Evolutionary conservation across 1,140 invertebrate genomes (phyloP).

Genomic region (Psilanteris sp.): DNA sequence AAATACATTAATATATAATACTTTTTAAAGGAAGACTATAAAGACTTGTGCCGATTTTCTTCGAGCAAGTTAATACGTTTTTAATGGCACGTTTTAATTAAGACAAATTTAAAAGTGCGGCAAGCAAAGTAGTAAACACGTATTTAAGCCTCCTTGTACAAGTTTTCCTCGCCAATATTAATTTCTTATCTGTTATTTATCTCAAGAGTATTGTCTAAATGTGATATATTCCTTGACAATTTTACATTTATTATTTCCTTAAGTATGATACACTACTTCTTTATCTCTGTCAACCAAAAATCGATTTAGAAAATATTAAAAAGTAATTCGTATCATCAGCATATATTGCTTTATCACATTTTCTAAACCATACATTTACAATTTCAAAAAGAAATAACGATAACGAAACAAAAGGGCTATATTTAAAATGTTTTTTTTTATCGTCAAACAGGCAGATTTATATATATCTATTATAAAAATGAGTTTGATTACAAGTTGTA

Average conservation of each 20-base stretch:
- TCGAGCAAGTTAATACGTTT: conserved; percentile 12
- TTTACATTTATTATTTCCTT: conserved; percentile 9
- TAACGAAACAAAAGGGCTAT: no score
- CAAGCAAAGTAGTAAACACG: conserved; percentile 24
- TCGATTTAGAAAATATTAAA: conserved; percentile 10
- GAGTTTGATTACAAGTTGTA: conserved; percentile 43
- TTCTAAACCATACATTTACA: no score
- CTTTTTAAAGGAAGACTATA: conserved; percentile 21
- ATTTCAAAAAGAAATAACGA: no score
- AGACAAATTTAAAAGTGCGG: conserved; percentile 10
- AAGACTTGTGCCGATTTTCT: conserved; percentile 13
- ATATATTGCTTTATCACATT: no score
- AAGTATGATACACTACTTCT: conserved; percentile 31
- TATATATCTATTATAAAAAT: conserved; percentile 27
- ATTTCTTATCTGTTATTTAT: conserved; percentile 21
- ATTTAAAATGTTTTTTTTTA: no score
- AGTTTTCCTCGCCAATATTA: no score
- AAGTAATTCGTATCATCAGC: conserved; percentile 13
- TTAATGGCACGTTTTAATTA: conserved; percentile 23
- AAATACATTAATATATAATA: no score
- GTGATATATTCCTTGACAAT: conserved; percentile 22
- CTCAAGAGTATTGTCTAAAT: conserved; percentile 39
- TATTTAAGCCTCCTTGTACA: conserved; percentile 11
- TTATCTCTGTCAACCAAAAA: conserved; percentile 1
- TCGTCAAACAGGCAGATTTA: conserved; percentile 49